These are phyloP conservation scores for Autographa pulchrina DNA, from an alignment of 2,888 invertebrate species.

Conservation along the genomic window DNA sequence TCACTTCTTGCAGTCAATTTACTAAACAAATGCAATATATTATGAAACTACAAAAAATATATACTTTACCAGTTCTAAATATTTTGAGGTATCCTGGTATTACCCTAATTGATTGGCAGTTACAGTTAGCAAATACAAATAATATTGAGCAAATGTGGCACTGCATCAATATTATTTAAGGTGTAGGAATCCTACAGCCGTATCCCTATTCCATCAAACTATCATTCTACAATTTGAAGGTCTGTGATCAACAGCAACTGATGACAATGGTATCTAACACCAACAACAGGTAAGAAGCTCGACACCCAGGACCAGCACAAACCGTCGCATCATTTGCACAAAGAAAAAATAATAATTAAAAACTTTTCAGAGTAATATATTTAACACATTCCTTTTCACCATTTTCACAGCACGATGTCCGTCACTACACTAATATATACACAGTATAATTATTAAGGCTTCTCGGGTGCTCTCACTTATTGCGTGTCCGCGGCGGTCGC, in stretches of 20 bases:
- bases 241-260: conserved; percentile 39
- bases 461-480: conserved; percentile 72
- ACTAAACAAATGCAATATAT: conserved; percentile 5
- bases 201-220: not conserved
- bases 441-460: conserved; percentile 86
- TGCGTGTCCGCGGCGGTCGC: conserved; percentile 64
- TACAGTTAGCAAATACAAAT: conserved; percentile 2
- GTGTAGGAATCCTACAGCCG: not conserved
- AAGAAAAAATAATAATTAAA: conserved; percentile 68
- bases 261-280: conserved; percentile 30
- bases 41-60: conserved; percentile 4
- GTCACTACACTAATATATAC: conserved; percentile 83
- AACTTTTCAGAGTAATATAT: conserved; percentile 70
- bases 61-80: conserved; percentile 4
- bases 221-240: conserved; percentile 9
- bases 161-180: not conserved
- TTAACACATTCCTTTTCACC: conserved; percentile 75
- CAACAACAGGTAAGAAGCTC: conserved; percentile 35
- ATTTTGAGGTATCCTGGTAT: not conserved
- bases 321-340: conserved; percentile 83
- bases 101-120: conserved; percentile 3
- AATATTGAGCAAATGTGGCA: not conserved
- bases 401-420: conserved; percentile 78
- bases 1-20: conserved; percentile 1
- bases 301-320: conserved; percentile 38